Evolutionary conservation across 2,797 vertebrate species (phyloP), one percentile per base, ranked within the genome.

Genomic region (Pipistrellus nathusii): DNA sequence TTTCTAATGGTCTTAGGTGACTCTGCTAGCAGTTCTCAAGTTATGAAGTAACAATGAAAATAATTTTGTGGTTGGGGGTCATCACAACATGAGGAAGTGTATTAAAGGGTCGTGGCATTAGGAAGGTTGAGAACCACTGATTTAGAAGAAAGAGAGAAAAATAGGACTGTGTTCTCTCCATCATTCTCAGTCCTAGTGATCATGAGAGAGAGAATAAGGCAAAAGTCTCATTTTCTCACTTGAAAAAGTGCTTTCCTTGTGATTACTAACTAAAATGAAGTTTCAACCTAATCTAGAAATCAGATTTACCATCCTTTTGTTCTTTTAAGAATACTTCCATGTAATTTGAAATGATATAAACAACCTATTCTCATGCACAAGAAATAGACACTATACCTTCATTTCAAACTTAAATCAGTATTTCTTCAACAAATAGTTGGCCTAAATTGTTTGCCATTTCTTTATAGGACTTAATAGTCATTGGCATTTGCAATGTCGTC

Each of bases 401-500:
- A 90, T 30, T 46, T 91, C 59, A 38, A 85, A 89, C 57, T 83
- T 57, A 84, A 72, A 55, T 75, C 46, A 75, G 48, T 32, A 21
- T 53, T 51, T 77, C 78, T 85, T 85, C 18, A 14, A 55, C 38
- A 86, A 85, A 92, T 9, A 48, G n/a, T 12, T 8, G 71, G 14
- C n/a, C 83, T 85, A 55, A 80, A 32, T 11, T 13, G 25, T 84
- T 72, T 86, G 35, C 90, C 73, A 64, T 94, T 95, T 81, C 92
- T 95, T 94, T 94, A 27, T 92, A 98, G 98, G 98, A 98, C 53
- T 94, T 98, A 71, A 94, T 98, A 92, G 96, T 96, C 93, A 97
- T 98, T 6, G 98, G 98, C 55, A 73, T 98, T 18, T 98, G 97
- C 97, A 98, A 98, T 93, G 76, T 98, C 93, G 44, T 96, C 95